Evolutionary conservation across 23 tunicate genomes (phyloP), one percentile per base, ranked within the genome.

Genomic region (Ciona savignyi): DNA sequence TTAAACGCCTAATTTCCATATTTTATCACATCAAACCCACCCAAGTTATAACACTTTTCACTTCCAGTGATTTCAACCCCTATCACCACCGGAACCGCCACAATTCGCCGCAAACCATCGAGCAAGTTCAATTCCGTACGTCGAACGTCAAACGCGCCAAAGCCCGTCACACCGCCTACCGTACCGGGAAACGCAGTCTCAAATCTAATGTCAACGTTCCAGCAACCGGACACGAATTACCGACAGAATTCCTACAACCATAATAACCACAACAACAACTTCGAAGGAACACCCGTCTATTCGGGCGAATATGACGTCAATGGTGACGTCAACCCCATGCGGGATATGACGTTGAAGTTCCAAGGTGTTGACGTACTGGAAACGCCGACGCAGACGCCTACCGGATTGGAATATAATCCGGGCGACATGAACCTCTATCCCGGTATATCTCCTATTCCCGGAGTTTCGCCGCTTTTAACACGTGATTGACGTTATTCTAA

Each of bases 31-130:
- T n/a, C n/a, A n/a, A n/a, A n/a, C n/a, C n/a, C n/a, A n/a, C n/a
- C n/a, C n/a, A n/a, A n/a, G n/a, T n/a, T n/a, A n/a, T 11, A 49
- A 63, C 15, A n/a, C 28, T n/a, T 63, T 63, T 9, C 4, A 63
- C 6, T 72, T 72, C 9, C 64, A 72, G 76, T 72, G 63, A 29
- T 72, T 3, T 69, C 73, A 31, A 75, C 71, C 21, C 65, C 67
- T 6, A 74, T 75, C 66, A 27, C 63, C 27, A 75, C 35, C 15
- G 80, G 80, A 1, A 78, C 83, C 29, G 91, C 91, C 30, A 85
- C 91, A 4, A 85, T 85, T 28, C 62, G 91, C 30, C 60, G 91
- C 26, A 85, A 85, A 66, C 91, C 91, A 2, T 68, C 91, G 29
- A 33, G 73, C 31, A 85, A 85, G 32, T 77, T 77, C 70, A 74